Percentiles rank a stretch among this genome's conserved stretches.
Evolutionary conservation across 2,888 invertebrate species (phyloP).

Genomic region (Sphaerophoria taeniata): DNA sequence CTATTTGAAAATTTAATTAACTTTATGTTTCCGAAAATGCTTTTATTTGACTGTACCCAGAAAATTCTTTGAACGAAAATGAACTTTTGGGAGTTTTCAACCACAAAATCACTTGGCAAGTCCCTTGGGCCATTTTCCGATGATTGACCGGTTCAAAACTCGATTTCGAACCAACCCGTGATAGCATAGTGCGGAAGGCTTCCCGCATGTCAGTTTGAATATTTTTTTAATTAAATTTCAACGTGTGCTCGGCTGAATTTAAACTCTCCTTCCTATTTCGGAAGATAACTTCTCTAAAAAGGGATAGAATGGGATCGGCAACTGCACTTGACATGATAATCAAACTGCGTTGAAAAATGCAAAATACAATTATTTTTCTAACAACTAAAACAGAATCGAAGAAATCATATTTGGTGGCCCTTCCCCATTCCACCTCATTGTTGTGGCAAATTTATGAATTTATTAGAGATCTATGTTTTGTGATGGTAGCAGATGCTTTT

Average conservation of each 20-base stretch:
- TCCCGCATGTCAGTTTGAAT: conserved; percentile 38
- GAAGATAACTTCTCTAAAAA: not conserved
- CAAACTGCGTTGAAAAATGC: not conserved
- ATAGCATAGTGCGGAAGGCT: conserved; percentile 19
- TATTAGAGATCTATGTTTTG: not conserved
- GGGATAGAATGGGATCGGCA: not conserved
- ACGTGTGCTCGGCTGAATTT: conserved; percentile 7
- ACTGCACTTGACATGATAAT: conserved; percentile 27
- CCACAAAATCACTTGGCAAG: conserved; percentile 40
- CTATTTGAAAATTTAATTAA: conserved; percentile 56
- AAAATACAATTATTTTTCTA: not conserved
- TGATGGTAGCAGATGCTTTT: conserved; percentile 61
- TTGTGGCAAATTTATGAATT: conserved; percentile 7
- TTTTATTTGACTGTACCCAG: conserved; percentile 25
- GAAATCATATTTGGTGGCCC: not conserved
- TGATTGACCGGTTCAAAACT: conserved; percentile 56
- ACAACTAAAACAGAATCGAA: not conserved
- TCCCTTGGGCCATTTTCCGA: conserved; percentile 36
- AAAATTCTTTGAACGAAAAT: conserved; percentile 15
- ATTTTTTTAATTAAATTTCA: conserved; percentile 63
- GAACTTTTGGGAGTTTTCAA: conserved; percentile 31
- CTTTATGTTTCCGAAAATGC: not conserved
- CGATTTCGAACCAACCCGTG: not conserved
- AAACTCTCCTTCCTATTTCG: not conserved
- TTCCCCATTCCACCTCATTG: not conserved